These are phyloP conservation scores for Trinorchestia longiramus DNA, from an alignment of 1,140 invertebrate genomes.

Conservation along the genomic window DNA sequence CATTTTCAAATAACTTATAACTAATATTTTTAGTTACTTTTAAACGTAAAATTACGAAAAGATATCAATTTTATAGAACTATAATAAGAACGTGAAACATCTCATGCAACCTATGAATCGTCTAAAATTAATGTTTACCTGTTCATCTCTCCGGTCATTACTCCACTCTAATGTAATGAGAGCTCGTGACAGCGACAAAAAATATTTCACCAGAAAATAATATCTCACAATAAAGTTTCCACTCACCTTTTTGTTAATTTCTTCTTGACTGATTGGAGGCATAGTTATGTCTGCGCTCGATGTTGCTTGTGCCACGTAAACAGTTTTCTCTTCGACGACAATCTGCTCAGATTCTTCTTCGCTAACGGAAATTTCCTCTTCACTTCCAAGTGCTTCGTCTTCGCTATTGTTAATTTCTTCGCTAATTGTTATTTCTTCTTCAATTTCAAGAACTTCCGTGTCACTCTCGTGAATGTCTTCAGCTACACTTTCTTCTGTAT, in stretches of 20 bases:
- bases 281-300: background rate
- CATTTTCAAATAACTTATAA: background rate
- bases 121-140: background rate
- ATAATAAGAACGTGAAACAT: background rate
- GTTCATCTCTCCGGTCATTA: background rate
- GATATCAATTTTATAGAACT: background rate
- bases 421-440: slow-evolving; percentile 37
- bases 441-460: background rate
- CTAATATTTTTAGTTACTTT: background rate
- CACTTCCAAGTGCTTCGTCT: background rate
- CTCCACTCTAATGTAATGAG: background rate
- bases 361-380: slow-evolving; percentile 23
- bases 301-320: slow-evolving; percentile 5
- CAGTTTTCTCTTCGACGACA: background rate
- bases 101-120: background rate
- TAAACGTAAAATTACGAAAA: background rate
- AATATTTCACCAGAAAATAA: background rate
- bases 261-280: slow-evolving; percentile 11
- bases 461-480: background rate
- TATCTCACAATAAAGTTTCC: background rate
- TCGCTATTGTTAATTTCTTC: slow-evolving; percentile 25
- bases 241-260: slow-evolving; percentile 21
- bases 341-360: background rate
- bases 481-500: background rate
- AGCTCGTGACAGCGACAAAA: background rate